Base-by-base conservation (phyloP, 2,888 invertebrate species). In the Drosophila nigritarsus region DNA sequence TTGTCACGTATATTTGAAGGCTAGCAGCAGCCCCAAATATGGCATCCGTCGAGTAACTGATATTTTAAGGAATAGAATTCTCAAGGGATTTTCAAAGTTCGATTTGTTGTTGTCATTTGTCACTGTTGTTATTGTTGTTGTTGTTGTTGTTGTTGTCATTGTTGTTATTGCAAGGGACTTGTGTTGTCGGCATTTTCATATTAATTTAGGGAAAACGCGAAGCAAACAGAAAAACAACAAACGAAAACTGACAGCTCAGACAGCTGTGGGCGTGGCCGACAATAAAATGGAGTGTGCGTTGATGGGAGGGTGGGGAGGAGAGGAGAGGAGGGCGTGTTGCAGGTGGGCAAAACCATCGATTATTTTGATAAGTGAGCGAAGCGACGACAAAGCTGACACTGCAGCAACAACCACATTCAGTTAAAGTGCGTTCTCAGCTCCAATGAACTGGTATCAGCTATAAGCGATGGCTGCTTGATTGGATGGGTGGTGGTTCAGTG, bases 241-340 rank as follows among this genome's bases (percentile, higher is more conserved):
- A 86, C 82, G 83, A 83, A 83, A 83, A 78, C 82, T 85, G 88
- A 85, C 85, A 85, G 88, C 72, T 87, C 73, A 67, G 82, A 73
- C 76, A 72, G 67, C 24, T 48, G 55, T 51, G 68, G 67, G 48
- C 9, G 71, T 36, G 48, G 54, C 30, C 34, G 48, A 40, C 3
- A 45, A 24, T 45, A 24, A 45, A 45, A 15, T 24, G 45, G 7
- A 7, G 13, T 7, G 20, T 13, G 45, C 45, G n/a, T 34, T 13
- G 13, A 13, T 5, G 34, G 13, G 0, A 1, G 15, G 38, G 2
- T n/a, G n/a, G n/a, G n/a, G n/a, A n/a, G n/a, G 50, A 34, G 42
- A 42, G 34, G 55, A 60, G 45, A 68, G 38, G 48, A 54, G 60
- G 75, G 75, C 45, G 56, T 49, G 56, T 40, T 63, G 36, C 61